Conservation (phyloP, 2,888 invertebrate species). For the Alitta virens region DNA sequence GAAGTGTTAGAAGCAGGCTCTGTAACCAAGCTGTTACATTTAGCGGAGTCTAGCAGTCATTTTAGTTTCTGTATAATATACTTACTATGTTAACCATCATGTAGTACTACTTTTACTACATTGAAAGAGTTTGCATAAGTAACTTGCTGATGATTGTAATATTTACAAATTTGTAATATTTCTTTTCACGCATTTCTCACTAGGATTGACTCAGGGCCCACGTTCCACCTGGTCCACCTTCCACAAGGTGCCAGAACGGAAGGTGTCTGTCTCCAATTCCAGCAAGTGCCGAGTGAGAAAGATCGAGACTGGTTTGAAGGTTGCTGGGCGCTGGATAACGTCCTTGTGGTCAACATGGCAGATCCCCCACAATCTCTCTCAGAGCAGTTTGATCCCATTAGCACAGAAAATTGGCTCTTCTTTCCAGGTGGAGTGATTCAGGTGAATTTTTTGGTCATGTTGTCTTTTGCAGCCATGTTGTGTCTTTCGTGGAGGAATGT, state of each 20-base stretch:
- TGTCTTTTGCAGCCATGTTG: too few species aligned
- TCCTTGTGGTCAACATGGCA: slow-evolving; percentile 52
- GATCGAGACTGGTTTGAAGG: slow-evolving; percentile 32
- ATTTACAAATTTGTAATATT: too few species aligned
- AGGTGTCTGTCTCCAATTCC: slow-evolving; percentile 47
- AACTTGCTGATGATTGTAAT: too few species aligned
- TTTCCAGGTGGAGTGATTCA: slow-evolving; percentile 56
- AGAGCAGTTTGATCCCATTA: slow-evolving; percentile 57
- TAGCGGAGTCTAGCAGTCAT: too few species aligned
- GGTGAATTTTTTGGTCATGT: slow-evolving; percentile 38
- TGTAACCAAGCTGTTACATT: too few species aligned
- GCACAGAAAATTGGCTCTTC: slow-evolving; percentile 56
- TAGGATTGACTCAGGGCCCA: slow-evolving; percentile 20
- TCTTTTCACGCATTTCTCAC: background rate
- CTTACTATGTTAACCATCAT: too few species aligned
- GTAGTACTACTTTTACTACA: too few species aligned
- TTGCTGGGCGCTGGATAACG: slow-evolving; percentile 57
- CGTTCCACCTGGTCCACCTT: slow-evolving; percentile 46
- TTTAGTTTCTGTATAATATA: too few species aligned
- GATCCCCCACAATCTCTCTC: slow-evolving; percentile 40
- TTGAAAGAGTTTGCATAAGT: too few species aligned
- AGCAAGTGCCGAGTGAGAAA: slow-evolving; percentile 30
- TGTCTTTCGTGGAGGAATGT: too few species aligned
- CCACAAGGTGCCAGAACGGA: slow-evolving; percentile 42
- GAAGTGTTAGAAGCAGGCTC: too few species aligned